Evolutionary conservation across 1,140 invertebrate species (phyloP).

Genomic region (Epicauta chinensis): DNA sequence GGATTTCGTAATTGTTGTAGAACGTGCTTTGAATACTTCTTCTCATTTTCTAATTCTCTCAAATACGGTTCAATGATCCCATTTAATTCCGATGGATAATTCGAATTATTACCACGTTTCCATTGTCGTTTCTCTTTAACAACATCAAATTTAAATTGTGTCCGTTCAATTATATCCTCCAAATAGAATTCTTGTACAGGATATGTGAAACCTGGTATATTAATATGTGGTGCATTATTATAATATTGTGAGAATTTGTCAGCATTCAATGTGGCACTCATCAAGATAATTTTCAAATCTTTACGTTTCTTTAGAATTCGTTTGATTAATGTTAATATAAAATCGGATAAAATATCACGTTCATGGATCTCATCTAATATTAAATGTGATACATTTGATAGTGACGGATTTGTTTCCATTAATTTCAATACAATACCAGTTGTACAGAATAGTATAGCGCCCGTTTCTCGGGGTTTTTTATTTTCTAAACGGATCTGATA

Average conservation of each 20-base stretch:
- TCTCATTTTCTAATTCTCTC: constrained; percentile 43
- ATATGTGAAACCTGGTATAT: constrained; percentile 85
- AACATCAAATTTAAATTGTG: constrained; percentile 44
- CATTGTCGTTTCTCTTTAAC: background rate
- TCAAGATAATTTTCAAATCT: constrained; percentile 79
- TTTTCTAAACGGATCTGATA: constrained; percentile 78
- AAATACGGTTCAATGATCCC: constrained; percentile 48
- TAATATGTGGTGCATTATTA: constrained; percentile 66
- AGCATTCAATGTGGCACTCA: constrained; percentile 89
- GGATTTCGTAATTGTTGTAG: constrained; percentile 53
- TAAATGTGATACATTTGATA: constrained; percentile 62
- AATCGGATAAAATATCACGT: constrained; percentile 69
- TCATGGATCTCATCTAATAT: constrained; percentile 84
- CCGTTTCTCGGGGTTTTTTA: constrained; percentile 55
- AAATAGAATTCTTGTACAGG: constrained; percentile 78
- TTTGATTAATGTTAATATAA: constrained; percentile 72
- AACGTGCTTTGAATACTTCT: constrained; percentile 50
- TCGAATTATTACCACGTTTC: too few species aligned
- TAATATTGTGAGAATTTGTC: constrained; percentile 74
- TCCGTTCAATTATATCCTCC: constrained; percentile 73
- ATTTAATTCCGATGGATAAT: constrained; percentile 7
- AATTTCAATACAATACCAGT: constrained; percentile 69
- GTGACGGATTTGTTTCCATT: constrained; percentile 65
- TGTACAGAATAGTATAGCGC: constrained; percentile 81
- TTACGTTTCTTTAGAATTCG: constrained; percentile 53